Evolutionary conservation across 30 jellyfish, hydroid and myxozoan genomes (phyloP).

Genomic region (Cassiopea andromeda): DNA sequence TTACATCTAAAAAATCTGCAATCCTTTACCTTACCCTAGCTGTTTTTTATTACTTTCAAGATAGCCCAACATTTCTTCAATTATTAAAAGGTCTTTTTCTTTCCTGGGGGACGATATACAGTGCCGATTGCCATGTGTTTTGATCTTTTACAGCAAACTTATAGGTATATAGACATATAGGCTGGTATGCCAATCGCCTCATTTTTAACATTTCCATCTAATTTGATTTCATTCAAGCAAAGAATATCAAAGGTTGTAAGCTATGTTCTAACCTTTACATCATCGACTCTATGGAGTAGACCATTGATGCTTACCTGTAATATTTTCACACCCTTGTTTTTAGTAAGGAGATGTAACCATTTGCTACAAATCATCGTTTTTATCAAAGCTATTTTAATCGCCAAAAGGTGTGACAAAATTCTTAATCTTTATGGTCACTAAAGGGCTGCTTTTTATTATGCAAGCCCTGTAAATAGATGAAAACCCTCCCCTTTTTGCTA

Average conservation of each 20-base stretch:
- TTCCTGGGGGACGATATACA: constrained; percentile 1
- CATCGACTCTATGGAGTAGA: constrained; percentile 15
- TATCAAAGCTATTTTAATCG: not conserved
- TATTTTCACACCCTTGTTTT: constrained; percentile 8
- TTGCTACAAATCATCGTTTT: not conserved
- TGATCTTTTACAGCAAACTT: constrained; percentile 29
- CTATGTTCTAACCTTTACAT: not conserved
- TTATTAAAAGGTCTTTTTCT: not conserved
- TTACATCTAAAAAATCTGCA: constrained; percentile 14
- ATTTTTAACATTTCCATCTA: constrained; percentile 7
- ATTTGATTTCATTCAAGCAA: constrained; percentile 33
- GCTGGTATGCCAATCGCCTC: constrained; percentile 29
- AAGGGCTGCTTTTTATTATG: not conserved
- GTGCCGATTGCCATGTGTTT: constrained; percentile 1
- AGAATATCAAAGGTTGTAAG: constrained; percentile 16
- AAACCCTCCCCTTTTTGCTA: not conserved
- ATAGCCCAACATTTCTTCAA: not conserved
- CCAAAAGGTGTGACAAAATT: not conserved
- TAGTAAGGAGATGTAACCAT: not conserved
- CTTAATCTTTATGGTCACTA: not conserved
- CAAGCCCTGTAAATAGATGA: constrained; percentile 14
- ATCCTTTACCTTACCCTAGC: not conserved
- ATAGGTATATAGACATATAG: constrained; percentile 3
- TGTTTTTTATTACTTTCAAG: not conserved
- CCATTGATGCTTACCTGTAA: constrained; percentile 28